Base-by-base conservation (phyloP, 2,888 invertebrate species). In the Scaptomyza flava region DNA sequence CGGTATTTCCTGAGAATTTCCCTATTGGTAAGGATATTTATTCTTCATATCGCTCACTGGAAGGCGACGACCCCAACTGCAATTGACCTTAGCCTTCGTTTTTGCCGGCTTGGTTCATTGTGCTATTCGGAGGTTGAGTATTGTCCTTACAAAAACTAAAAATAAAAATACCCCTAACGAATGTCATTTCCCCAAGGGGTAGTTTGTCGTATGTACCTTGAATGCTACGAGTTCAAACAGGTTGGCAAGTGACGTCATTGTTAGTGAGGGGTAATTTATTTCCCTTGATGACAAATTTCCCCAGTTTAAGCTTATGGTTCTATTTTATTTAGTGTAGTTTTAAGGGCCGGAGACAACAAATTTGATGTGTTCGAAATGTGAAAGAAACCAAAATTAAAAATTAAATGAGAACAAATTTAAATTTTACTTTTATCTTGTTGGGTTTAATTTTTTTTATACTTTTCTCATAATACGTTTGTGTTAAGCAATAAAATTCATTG, bases 21-120 rank as follows among this genome's bases (percentile, higher is more conserved):
- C 72, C 52, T 52, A 20, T 5, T 23, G 30, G 17, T 34, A 60
- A 53, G 72, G 72, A 76, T 14, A 65, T 79, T 76, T 62, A 12
- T 11, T 51, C 9, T 51, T 36, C 36, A 38, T 38, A 41, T 31
- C 63, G 78, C 84, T 79, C 78, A 81, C 79, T 83, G 86, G 82
- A 85, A 82, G 36, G 3, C 41, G 41, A 14, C 42, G 27, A 50
- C 48, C 30, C 46, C 47, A 63, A 78, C 59, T 87, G 85, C 83
- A 83, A 66, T 72, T 89, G 87, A 89, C 89, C 89, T 89, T 89
- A 87, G 89, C 89, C 89, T 89, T 87, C 86, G 74, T 68, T 68
- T 70, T 72, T 38, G 83, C 87, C 89, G 86, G 89, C 61, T 75
- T 75, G 61, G 87, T 86, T 87, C 79, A 83, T 78, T 71, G 82